A percentile compares a stretch with the other conserved stretches of the same genome.
Conservation (phyloP, 2,888 invertebrate species). For the Ditylenchus weischeri region DNA sequence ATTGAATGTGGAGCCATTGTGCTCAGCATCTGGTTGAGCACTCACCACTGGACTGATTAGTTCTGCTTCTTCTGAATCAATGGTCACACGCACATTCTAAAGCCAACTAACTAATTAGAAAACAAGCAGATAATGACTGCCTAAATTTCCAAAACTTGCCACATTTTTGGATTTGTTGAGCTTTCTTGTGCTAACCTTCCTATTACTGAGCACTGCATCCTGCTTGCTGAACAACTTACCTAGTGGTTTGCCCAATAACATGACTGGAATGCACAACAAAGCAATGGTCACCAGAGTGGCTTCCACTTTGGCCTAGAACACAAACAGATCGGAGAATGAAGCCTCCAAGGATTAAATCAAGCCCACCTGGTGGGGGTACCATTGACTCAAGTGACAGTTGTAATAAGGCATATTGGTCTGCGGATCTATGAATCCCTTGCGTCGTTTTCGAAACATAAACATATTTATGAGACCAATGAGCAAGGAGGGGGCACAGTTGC, state of each 20-base stretch:
- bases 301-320: conserved; percentile 48
- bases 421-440: conserved; percentile 28
- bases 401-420: conserved; percentile 20
- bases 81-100: conserved; percentile 30
- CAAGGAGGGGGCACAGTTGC: conserved; percentile 86
- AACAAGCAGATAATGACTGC: background rate
- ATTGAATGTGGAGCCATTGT: background rate
- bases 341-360: background rate
- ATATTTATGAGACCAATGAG: conserved; percentile 72
- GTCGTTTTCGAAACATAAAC: conserved; percentile 68
- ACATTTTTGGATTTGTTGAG: conserved; percentile 28
- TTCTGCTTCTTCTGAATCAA: conserved; percentile 34
- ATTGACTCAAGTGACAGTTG: conserved; percentile 54
- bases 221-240: conserved; percentile 6
- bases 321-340: conserved; percentile 3
- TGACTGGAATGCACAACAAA: conserved; percentile 50
- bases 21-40: no score
- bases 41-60: conserved; percentile 18
- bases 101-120: background rate
- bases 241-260: conserved; percentile 56
- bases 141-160: conserved; percentile 9
- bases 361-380: conserved; percentile 58
- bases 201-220: background rate
- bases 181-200: conserved; percentile 21
- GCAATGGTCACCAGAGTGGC: conserved; percentile 58